A percentile compares a stretch with the other conserved stretches of the same genome.
Conservation (phyloP, 2,797 vertebrate species). For the Mus spretus region DNA sequence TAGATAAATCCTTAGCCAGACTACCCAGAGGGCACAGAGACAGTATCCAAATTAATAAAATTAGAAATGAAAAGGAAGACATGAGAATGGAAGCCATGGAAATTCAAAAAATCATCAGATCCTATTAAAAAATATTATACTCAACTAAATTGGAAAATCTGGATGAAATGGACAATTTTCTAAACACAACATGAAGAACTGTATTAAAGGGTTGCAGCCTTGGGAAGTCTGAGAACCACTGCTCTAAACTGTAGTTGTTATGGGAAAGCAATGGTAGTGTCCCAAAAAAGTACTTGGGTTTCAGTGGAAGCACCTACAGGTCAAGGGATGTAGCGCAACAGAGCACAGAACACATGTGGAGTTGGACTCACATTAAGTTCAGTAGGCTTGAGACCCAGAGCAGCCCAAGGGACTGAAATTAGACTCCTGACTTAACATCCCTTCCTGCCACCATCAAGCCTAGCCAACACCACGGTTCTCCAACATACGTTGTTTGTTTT, state of each 20-base stretch:
- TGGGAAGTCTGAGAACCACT: background rate
- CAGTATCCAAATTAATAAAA: too few species aligned
- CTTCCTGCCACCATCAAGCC: background rate
- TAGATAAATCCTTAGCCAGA: too few species aligned
- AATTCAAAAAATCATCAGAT: too few species aligned
- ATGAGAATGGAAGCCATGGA: too few species aligned
- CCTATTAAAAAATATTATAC: too few species aligned
- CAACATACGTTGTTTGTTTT: background rate
- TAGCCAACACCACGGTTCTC: background rate
- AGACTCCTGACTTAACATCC: slow-evolving; percentile 19
- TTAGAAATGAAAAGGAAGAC: too few species aligned
- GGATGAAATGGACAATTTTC: too few species aligned
- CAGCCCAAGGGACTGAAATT: slow-evolving; percentile 65
- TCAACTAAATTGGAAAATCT: too few species aligned
- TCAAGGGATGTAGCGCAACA: slow-evolving; percentile 39
- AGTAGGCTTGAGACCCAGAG: slow-evolving; percentile 42
- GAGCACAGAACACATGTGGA: slow-evolving; percentile 30
- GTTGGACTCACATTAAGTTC: slow-evolving; percentile 58
- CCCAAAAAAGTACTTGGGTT: slow-evolving; percentile 14
- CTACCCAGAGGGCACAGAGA: too few species aligned
- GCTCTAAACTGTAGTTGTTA: background rate
- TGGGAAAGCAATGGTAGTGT: background rate
- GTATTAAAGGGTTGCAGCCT: background rate
- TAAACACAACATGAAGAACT: background rate
- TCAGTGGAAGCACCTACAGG: slow-evolving; percentile 25